Conservation (phyloP, 1,140 invertebrate species). For the Linepithema humile region DNA sequence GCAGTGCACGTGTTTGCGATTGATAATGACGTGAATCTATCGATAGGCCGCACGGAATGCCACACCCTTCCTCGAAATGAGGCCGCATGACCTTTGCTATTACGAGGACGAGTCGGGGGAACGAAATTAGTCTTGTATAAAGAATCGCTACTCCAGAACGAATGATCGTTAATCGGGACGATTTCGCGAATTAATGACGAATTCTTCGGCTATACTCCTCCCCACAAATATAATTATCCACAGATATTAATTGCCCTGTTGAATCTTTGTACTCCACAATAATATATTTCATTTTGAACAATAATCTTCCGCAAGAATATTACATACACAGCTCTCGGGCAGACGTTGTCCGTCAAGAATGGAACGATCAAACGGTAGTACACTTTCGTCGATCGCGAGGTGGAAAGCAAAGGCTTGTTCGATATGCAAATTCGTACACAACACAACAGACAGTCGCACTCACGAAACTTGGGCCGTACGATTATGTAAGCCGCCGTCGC, state of each 20-base stretch:
- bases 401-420: too few relatives aligned
- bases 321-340: background rate
- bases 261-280: background rate
- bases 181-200: background rate
- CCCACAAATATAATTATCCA: background rate
- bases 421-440: background rate
- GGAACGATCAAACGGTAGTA: background rate
- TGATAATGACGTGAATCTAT: constrained; percentile 50
- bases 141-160: background rate
- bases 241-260: background rate
- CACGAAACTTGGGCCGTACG: constrained; percentile 11
- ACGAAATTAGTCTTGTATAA: background rate
- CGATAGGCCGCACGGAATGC: constrained; percentile 55
- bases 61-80: constrained; percentile 56
- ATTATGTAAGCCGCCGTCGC: constrained; percentile 32
- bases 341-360: background rate
- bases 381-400: too few relatives aligned
- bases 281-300: background rate
- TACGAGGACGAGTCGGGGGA: background rate
- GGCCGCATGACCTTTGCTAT: constrained; percentile 29
- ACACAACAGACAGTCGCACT: background rate
- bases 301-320: background rate
- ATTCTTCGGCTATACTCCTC: background rate
- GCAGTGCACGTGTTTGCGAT: constrained; percentile 58
- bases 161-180: background rate